A percentile compares a stretch with the other conserved stretches of the same genome.
phyloP scores from a whole-genome alignment of 2,797 vertebrate genomes.

The Crenichthys baileyi region DNA sequence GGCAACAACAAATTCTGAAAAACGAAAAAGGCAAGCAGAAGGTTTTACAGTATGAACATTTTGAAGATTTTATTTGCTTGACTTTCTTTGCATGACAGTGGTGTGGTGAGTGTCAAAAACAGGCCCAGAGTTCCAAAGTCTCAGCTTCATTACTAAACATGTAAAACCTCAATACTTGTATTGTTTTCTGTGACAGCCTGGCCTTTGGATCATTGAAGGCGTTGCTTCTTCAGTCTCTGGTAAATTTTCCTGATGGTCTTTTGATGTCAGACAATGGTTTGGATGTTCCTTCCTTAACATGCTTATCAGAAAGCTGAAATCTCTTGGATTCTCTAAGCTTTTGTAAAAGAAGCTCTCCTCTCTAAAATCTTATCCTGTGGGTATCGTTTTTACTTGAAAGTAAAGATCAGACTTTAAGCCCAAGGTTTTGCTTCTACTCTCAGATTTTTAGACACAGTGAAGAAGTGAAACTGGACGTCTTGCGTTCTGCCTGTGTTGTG shows the following conservation, averaged over 20 bases:
- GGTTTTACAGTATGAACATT: background rate
- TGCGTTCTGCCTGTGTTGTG: slow-evolving; percentile 42
- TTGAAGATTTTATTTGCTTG: background rate
- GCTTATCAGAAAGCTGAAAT: slow-evolving; percentile 4
- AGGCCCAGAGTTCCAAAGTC: background rate
- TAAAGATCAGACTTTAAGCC: background rate
- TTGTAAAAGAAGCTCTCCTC: background rate
- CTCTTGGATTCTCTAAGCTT: background rate
- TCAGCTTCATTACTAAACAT: background rate
- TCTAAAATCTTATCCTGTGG: background rate
- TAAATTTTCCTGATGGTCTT: slow-evolving; percentile 5
- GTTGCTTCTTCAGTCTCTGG: background rate
- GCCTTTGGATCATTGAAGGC: background rate
- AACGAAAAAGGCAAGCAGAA: background rate
- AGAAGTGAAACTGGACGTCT: slow-evolving; percentile 21
- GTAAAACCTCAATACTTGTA: background rate
- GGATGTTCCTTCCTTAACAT: background rate
- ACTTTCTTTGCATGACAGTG: background rate
- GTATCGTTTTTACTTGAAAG: background rate
- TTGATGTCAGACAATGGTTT: background rate
- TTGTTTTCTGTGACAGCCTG: background rate
- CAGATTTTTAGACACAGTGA: background rate
- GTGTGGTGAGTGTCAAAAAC: background rate
- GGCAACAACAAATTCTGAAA: background rate
- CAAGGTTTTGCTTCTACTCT: background rate